Evolutionary conservation across 2,888 invertebrate species (phyloP), one percentile per base, ranked within the genome.

Genomic region (Clostera curtula): DNA sequence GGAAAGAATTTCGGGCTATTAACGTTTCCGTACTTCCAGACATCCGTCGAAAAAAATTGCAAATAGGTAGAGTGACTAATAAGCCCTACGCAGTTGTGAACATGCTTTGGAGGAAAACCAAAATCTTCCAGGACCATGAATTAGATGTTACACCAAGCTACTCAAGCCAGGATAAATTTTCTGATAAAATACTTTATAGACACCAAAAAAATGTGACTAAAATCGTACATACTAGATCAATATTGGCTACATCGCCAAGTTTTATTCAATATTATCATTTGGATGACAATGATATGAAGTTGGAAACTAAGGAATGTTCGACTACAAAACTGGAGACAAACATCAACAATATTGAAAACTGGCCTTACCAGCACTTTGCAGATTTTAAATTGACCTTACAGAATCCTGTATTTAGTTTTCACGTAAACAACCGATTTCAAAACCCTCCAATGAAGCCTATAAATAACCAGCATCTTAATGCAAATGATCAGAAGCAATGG

Each of bases 211-310:
- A n/a, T n/a, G n/a, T n/a, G n/a, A n/a, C n/a, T n/a, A n/a, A n/a
- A n/a, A n/a, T n/a, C n/a, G n/a, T n/a, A n/a, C n/a, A n/a, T n/a
- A 17, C 33, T 34, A 18, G 22, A 17, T 11, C 5, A 4, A 18
- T 27, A 5, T 49, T 40, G 19, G 27, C 52, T 4, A 41, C 59
- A 3, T 76, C 73, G 7, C 54, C 68, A 2, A 77, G 75, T 50
- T 70, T 52, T 23, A 77, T 79, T 26, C 79, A 80, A 49, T 80
- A 80, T 54, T 70, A 77, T 49, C 80, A 79, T 47, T 56, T 70
- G 30, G 71, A 77, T 36, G 64, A 73, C 25, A 39, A 36, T 14
- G 49, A 59, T 25, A n/a, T n/a, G n/a, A n/a, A n/a, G n/a, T n/a
- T n/a, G n/a, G 54, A 62, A 23, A 5, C 32, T 1, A 53, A 44